These are phyloP conservation scores for Bilobella aurantiaca DNA, from an alignment of 1,140 invertebrate species.

Conservation along the genomic window DNA sequence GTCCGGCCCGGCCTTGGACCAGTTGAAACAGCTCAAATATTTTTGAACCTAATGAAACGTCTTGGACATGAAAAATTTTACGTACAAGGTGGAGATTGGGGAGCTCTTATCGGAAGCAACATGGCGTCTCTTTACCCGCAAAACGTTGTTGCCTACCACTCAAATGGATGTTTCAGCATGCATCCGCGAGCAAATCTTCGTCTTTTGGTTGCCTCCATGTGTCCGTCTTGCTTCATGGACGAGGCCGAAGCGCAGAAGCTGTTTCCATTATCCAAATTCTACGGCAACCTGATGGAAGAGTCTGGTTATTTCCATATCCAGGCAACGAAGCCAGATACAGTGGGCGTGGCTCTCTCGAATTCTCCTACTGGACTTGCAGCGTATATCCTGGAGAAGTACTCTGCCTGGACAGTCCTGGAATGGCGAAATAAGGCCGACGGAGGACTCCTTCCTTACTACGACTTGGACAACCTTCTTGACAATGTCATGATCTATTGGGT, in stretches of 20 bases:
- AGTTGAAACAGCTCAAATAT: conserved; percentile 56
- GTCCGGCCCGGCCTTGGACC: conserved; percentile 51
- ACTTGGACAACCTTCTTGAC: conserved; percentile 46
- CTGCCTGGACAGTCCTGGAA: conserved; percentile 42
- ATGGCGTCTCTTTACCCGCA: conserved; percentile 49
- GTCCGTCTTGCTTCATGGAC: conserved; percentile 21
- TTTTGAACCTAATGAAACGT: conserved; percentile 71
- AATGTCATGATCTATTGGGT: conserved; percentile 49
- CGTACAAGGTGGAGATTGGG: conserved; percentile 63
- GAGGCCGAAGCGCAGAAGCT: background rate
- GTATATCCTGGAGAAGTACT: conserved; percentile 51
- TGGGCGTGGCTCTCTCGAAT: conserved; percentile 21
- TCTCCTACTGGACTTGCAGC: conserved; percentile 44
- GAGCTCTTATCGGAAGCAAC: conserved; percentile 48
- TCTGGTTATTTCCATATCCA: conserved; percentile 57
- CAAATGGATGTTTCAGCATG: conserved; percentile 37
- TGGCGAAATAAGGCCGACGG: conserved; percentile 39
- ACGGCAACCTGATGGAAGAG: conserved; percentile 39
- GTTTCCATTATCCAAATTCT: conserved; percentile 30
- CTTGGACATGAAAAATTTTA: conserved; percentile 66
- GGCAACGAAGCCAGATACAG: conserved; percentile 11
- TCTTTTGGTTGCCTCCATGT: conserved; percentile 43
- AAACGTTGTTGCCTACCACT: conserved; percentile 40
- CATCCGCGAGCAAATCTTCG: conserved; percentile 39
- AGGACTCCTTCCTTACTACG: conserved; percentile 42